These are phyloP conservation scores for Columba janthina DNA, from an alignment of 2,113 vertebrate genomes.

Conservation along the genomic window DNA sequence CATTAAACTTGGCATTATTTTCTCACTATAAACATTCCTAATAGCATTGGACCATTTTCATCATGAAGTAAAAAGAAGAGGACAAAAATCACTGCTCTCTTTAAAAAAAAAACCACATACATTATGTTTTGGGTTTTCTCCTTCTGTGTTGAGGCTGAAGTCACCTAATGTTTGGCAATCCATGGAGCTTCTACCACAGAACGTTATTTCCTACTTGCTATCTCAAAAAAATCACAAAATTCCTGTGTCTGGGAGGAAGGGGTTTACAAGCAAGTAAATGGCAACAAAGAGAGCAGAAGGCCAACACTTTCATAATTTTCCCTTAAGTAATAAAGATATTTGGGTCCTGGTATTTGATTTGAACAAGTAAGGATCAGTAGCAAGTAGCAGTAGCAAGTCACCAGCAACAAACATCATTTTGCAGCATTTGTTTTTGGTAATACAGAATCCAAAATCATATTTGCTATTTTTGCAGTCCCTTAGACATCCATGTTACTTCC, in stretches of 20 bases:
- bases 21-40: slow-evolving; percentile 14
- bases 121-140: background rate
- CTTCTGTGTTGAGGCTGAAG: background rate
- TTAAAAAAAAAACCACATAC: background rate
- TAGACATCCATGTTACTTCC: background rate
- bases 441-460: background rate
- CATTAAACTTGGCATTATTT: slow-evolving; percentile 30
- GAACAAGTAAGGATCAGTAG: background rate
- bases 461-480: background rate
- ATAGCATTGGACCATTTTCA: background rate
- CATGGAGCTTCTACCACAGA: background rate
- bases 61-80: background rate
- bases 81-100: background rate
- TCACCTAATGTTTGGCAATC: background rate
- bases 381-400: background rate
- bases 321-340: background rate
- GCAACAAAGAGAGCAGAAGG: background rate
- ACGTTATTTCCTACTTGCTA: background rate
- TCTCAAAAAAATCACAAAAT: background rate
- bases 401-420: background rate
- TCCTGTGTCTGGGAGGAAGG: background rate
- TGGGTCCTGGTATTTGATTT: background rate
- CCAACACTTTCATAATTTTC: background rate
- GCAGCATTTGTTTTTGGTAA: background rate
- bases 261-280: background rate